Base-by-base conservation (phyloP, 2,888 invertebrate species). In the Amiota mariae region DNA sequence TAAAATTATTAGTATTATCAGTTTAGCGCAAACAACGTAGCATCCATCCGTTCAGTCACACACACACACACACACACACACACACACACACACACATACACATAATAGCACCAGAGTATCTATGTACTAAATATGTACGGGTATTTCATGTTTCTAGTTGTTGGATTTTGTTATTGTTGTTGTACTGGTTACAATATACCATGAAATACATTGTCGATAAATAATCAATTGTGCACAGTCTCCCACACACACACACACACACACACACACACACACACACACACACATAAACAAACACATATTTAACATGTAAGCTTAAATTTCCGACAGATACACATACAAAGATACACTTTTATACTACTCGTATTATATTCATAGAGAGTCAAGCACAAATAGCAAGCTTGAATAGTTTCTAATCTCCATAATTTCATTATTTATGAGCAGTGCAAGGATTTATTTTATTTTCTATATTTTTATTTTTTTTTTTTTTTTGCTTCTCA, bases 391-490 rank as follows among this genome's bases (percentile, higher is more conserved):
- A 20, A 18, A 61, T 49, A 49, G 54, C 71, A 49, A 49, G 81
- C 85, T 78, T 81, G 78, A 84, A 80, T 82, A 85, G 79, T 81
- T 83, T 82, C 83, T 85, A 87, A 87, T 87, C 87, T 87, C 85
- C 87, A 88, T 88, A 87, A 88, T 88, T 88, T 84, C 86, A 88
- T 88, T 88, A 88, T 88, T 88, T 88, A 88, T 88, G 88, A 87
- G 86, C 81, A 78, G 75, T 75, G 79, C 84, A 81, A 78, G 85
- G 84, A 84, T 85, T 84, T 84, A 84, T 82, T 81, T 82, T 79
- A 36, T 36, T 36, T 36, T 36, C 36, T 36, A 36, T 36, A 2
- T 36, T 36, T 36, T 36, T 36, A n/a, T n/a, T n/a, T 24, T n/a
- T n/a, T n/a, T n/a, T n/a, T n/a, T 36, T 36, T 36, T 36, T 36